These are phyloP conservation scores for Patella pellucida DNA, from an alignment of 2,888 invertebrate species.

Conservation along the genomic window DNA sequence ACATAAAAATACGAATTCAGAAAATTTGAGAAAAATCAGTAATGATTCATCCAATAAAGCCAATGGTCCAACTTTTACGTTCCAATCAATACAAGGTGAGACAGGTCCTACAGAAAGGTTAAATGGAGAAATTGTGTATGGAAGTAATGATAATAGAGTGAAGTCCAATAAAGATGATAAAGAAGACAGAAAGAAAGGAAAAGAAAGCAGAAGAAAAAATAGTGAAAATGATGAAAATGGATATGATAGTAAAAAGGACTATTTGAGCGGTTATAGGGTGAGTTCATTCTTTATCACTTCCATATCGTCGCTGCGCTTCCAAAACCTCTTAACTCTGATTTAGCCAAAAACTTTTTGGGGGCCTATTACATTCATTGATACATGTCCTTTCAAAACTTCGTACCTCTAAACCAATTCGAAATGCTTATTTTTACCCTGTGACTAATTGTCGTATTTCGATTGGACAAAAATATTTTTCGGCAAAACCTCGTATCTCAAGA, in stretches of 20 bases:
- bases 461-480: too few species aligned
- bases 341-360: too few species aligned
- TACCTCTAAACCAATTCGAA: too few species aligned
- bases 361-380: too few species aligned
- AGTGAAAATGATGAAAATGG: conserved; percentile 22
- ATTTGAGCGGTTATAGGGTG: conserved; percentile 56
- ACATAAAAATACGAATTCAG: background rate
- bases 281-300: conserved; percentile 3
- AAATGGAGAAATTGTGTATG: background rate
- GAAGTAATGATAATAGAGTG: background rate
- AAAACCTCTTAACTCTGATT: too few species aligned
- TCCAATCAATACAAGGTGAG: conserved; percentile 41
- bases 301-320: too few species aligned
- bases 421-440: too few species aligned
- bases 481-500: too few species aligned
- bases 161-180: background rate
- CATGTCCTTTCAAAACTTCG: too few species aligned
- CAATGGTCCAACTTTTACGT: conserved; percentile 52
- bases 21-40: background rate
- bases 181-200: background rate
- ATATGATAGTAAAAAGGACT: conserved; percentile 41
- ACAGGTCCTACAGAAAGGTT: background rate
- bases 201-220: background rate
- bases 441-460: too few species aligned
- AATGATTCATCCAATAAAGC: conserved; percentile 25